phyloP scores from a whole-genome alignment of 2,888 invertebrate genomes.

The Sturmia bella region DNA sequence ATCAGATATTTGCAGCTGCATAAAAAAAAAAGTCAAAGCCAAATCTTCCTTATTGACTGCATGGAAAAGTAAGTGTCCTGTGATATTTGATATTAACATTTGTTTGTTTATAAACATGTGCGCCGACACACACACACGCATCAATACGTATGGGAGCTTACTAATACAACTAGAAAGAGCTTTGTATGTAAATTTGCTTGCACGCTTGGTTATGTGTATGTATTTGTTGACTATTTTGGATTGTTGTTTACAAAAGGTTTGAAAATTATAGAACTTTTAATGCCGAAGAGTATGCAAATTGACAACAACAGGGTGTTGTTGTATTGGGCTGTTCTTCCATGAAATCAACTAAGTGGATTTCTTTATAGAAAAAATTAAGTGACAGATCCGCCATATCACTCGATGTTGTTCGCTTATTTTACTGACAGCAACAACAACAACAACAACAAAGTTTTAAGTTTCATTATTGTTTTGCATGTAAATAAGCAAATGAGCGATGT shows the following conservation, averaged over 20 bases:
- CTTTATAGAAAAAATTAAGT: no score
- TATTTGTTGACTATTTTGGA: slow-evolving; percentile 47
- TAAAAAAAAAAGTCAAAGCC: neutral
- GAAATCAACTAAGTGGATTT: no score
- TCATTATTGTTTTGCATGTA: no score
- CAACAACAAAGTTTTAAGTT: no score
- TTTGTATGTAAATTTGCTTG: slow-evolving; percentile 3
- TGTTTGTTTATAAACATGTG: slow-evolving; percentile 56
- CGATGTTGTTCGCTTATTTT: no score
- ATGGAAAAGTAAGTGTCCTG: slow-evolving; percentile 51
- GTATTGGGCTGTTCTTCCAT: neutral
- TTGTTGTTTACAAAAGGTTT: slow-evolving; percentile 65
- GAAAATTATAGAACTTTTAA: slow-evolving; percentile 59
- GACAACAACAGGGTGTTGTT: slow-evolving; percentile 9
- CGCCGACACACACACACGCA: neutral
- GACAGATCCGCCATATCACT: no score
- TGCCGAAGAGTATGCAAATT: slow-evolving; percentile 32
- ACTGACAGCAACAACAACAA: no score
- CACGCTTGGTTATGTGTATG: slow-evolving; percentile 4
- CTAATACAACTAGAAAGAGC: neutral
- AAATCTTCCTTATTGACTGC: slow-evolving; percentile 21
- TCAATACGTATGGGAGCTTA: neutral
- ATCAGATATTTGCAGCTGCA: slow-evolving; percentile 11
- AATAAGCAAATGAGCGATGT: no score
- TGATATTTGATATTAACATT: slow-evolving; percentile 63